phyloP scores from a whole-genome alignment of 2,888 invertebrate genomes.

The Epicampocera succincta region DNA sequence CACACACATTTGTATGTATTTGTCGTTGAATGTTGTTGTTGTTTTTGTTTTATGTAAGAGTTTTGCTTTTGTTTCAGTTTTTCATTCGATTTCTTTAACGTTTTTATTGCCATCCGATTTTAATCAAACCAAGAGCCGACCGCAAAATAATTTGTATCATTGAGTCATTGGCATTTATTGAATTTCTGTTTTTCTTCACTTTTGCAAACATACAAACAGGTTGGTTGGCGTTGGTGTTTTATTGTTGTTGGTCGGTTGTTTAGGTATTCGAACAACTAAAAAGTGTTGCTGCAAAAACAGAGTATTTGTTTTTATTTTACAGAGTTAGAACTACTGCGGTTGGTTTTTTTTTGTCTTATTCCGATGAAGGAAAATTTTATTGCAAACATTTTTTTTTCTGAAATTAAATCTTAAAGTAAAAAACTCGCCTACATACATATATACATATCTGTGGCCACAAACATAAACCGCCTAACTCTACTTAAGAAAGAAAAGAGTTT shows the following conservation, averaged over 20 bases:
- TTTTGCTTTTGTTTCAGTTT: conserved; percentile 9
- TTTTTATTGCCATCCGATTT: conserved; percentile 47
- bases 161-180: conserved; percentile 58
- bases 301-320: neutral
- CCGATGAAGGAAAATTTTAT: too few relatives aligned
- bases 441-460: too few relatives aligned
- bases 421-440: too few relatives aligned
- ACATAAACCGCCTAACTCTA: too few relatives aligned
- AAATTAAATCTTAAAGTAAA: too few relatives aligned
- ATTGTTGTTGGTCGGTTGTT: conserved; percentile 28
- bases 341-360: too few relatives aligned
- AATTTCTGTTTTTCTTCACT: conserved; percentile 14
- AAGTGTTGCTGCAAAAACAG: neutral
- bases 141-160: conserved; percentile 63
- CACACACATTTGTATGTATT: too few relatives aligned
- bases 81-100: conserved; percentile 52
- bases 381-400: too few relatives aligned
- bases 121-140: conserved; percentile 49
- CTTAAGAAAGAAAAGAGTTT: too few relatives aligned
- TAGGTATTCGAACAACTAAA: neutral
- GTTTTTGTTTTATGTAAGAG: conserved; percentile 52
- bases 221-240: too few relatives aligned
- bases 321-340: too few relatives aligned
- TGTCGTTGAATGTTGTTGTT: neutral
- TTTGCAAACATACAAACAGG: conserved; percentile 59